Conservation (phyloP, 2,888 invertebrate species). For the Ctenicera cuprea region DNA sequence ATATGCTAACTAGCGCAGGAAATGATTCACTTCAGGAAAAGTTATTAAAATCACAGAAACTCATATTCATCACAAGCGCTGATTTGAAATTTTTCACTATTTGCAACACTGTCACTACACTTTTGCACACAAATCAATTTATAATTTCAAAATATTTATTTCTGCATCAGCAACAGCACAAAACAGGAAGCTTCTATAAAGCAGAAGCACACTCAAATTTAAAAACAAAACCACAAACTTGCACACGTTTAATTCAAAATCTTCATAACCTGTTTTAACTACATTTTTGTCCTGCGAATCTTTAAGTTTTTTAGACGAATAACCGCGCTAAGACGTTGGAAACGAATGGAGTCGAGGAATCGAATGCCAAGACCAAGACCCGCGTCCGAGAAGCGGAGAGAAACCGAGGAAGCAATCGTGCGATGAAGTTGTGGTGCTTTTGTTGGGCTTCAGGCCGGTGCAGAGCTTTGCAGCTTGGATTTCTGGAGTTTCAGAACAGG, state of each 20-base stretch:
- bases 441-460: constrained; percentile 30
- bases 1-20: constrained; percentile 20
- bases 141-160: background rate
- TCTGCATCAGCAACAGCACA: background rate
- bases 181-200: background rate
- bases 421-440: constrained; percentile 26
- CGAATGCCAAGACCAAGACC: constrained; percentile 20
- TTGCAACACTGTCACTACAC: background rate
- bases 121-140: constrained; percentile 1
- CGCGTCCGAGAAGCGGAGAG: constrained; percentile 30
- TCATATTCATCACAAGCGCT: background rate
- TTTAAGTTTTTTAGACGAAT: background rate
- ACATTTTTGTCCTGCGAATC: constrained; percentile 15
- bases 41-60: constrained; percentile 4
- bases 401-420: constrained; percentile 40
- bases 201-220: background rate
- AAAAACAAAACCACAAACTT: background rate
- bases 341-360: constrained; percentile 30
- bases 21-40: constrained; percentile 17
- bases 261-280: constrained; percentile 26
- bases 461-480: constrained; percentile 11
- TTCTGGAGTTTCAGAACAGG: background rate
- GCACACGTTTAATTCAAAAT: constrained; percentile 14
- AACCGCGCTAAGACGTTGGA: constrained; percentile 19
- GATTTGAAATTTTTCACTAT: constrained; percentile 6